phyloP scores from a whole-genome alignment of 2,888 invertebrate species.

The Xylocampa areola region DNA sequence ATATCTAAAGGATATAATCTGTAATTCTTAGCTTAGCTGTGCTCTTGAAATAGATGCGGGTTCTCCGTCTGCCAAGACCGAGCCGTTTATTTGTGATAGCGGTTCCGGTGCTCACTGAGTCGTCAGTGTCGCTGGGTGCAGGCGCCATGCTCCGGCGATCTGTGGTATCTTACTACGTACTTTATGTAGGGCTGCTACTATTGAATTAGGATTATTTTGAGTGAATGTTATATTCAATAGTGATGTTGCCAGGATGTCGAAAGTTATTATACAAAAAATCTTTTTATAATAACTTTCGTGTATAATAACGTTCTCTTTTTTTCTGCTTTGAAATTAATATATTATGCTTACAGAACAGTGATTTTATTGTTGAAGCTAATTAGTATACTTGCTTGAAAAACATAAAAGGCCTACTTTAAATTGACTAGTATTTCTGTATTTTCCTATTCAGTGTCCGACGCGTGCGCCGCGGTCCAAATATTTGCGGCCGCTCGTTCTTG shows the following conservation, averaged over 20 bases:
- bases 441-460: background rate
- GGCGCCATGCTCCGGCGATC: background rate
- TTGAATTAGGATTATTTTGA: no score
- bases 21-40: no score
- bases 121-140: conserved; percentile 8
- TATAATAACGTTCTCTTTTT: no score
- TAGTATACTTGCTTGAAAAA: no score
- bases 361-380: no score
- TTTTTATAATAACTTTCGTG: no score
- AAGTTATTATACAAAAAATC: no score
- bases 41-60: background rate
- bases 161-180: background rate
- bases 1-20: background rate
- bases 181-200: background rate
- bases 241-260: no score
- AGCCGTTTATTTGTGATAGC: conserved; percentile 35
- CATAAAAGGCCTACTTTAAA: background rate
- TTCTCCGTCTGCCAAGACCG: conserved; percentile 3
- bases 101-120: conserved; percentile 15
- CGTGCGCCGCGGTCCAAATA: conserved; percentile 33
- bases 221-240: no score
- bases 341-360: no score
- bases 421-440: conserved; percentile 11
- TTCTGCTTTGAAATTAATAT: no score
- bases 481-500: conserved; percentile 28